These are phyloP conservation scores for Pollimyrus isidori DNA, from an alignment of 2,113 vertebrate genomes.

Conservation along the genomic window DNA sequence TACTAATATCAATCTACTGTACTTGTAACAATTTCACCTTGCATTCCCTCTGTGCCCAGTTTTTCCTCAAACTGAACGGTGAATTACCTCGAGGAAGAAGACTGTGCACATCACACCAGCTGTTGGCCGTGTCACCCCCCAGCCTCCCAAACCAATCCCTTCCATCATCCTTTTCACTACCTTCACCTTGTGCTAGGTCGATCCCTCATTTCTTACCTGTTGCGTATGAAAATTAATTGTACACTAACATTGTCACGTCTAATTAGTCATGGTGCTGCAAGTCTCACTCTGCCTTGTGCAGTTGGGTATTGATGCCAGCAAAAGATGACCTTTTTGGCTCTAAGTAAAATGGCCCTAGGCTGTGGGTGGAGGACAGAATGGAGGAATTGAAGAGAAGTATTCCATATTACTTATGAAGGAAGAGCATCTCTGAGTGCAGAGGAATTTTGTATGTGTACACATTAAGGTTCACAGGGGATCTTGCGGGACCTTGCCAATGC, in stretches of 20 bases:
- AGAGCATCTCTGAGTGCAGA: not conserved
- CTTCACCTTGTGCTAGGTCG: conserved; percentile 4
- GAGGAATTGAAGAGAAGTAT: not conserved
- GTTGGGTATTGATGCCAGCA: not conserved
- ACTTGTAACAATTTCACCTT: not conserved
- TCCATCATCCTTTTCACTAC: not conserved
- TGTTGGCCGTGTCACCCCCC: too few relatives aligned
- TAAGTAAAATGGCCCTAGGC: not conserved
- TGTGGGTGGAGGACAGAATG: not conserved
- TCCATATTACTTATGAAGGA: not conserved
- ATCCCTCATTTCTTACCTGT: not conserved
- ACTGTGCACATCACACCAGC: not conserved
- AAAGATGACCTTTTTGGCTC: not conserved
- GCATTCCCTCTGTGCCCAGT: not conserved
- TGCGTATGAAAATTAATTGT: not conserved
- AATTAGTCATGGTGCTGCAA: not conserved
- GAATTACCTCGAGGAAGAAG: not conserved
- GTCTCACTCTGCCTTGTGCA: not conserved
- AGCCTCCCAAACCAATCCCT: not conserved
- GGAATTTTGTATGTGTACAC: not conserved
- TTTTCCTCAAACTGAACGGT: not conserved
- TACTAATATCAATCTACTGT: not conserved
- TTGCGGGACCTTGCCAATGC: not conserved
- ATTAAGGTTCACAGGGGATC: not conserved
- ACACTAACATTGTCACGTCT: not conserved